Conservation (phyloP, 2,113 vertebrate species). For the Nestor notabilis region DNA sequence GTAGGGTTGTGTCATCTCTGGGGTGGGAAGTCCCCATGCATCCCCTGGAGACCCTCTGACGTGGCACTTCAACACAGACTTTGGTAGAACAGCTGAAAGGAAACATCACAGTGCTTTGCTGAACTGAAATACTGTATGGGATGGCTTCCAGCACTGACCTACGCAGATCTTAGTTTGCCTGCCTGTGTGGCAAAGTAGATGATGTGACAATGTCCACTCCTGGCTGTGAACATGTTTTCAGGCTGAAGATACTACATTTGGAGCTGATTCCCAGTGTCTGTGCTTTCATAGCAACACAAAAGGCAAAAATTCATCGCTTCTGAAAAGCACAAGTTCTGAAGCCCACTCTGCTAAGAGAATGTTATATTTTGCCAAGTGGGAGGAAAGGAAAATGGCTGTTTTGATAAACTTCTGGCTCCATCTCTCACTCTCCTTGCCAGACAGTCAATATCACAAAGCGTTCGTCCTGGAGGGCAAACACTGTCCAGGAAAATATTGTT, state of each 20-base stretch:
- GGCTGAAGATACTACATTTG: not conserved
- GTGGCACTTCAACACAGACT: not conserved
- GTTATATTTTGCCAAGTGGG: not conserved
- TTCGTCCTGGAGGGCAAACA: slow-evolving; percentile 11
- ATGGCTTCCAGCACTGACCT: not conserved
- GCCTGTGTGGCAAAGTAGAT: not conserved
- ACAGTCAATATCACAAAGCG: not conserved
- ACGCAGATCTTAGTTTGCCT: not conserved
- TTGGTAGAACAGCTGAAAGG: not conserved
- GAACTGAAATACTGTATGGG: not conserved
- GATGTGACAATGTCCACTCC: not conserved
- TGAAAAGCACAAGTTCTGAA: not conserved
- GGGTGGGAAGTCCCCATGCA: not conserved
- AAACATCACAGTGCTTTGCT: not conserved
- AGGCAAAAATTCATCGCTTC: not conserved
- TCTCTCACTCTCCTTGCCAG: not conserved
- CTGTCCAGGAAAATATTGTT: not conserved
- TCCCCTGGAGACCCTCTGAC: not conserved
- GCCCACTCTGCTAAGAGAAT: not conserved
- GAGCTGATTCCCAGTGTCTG: not conserved
- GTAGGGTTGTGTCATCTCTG: not conserved
- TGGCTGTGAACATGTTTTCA: not conserved
- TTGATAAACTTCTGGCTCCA: not conserved
- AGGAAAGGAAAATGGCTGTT: not conserved
- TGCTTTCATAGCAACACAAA: not conserved